Evolutionary conservation across 2,888 invertebrate genomes (phyloP).

Genomic region (Mimachlamys varia): DNA sequence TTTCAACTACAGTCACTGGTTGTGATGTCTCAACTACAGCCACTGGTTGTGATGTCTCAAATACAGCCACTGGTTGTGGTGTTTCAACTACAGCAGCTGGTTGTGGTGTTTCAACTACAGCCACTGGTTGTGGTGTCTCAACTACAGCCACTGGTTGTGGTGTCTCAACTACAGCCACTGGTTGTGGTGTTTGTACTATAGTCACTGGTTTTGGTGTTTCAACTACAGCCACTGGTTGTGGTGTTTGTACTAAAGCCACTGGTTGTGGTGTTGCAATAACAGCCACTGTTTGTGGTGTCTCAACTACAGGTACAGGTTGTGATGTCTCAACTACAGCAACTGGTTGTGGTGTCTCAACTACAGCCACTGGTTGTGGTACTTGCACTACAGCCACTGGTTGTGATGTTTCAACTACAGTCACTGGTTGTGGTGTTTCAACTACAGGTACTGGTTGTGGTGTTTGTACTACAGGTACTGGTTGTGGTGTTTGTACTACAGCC

Average conservation of each 20-base stretch:
- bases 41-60: background rate
- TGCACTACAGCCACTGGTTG: background rate
- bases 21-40: background rate
- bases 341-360: conserved; percentile 4
- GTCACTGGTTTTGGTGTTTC: background rate
- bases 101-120: background rate
- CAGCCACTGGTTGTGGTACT: background rate
- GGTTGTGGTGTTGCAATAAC: background rate
- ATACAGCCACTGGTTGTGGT: background rate
- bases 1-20: background rate
- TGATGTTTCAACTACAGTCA: background rate
- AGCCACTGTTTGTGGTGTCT: background rate
- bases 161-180: background rate
- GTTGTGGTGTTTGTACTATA: background rate
- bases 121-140: background rate
- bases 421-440: background rate
- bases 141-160: conserved; percentile 9
- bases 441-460: background rate
- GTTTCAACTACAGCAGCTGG: background rate
- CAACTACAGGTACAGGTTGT: background rate
- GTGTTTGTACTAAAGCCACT: background rate
- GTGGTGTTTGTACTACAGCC: too few relatives aligned
- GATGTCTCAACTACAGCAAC: background rate
- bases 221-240: background rate
- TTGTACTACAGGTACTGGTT: background rate